These are phyloP conservation scores for Mesembrinibis cayennensis DNA, from an alignment of 2,113 vertebrate genomes.

Conservation along the genomic window DNA sequence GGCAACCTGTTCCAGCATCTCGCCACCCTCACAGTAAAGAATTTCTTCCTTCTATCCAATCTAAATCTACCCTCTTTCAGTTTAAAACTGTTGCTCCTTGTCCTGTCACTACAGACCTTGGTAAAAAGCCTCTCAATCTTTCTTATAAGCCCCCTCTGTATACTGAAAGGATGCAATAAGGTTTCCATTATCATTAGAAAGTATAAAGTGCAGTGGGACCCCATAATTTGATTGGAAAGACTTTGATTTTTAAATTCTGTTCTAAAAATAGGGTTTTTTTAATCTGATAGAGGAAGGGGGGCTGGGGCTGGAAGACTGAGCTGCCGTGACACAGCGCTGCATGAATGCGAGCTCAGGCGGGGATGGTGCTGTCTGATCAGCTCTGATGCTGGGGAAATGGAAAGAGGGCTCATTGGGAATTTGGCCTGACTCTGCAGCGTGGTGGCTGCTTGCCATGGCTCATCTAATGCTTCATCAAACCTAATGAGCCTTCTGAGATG, in stretches of 20 bases:
- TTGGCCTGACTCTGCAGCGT: not conserved
- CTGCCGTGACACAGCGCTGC: fast-evolving
- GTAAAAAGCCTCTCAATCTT: not conserved
- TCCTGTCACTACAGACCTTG: not conserved
- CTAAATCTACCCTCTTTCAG: not conserved
- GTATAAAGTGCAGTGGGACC: not conserved
- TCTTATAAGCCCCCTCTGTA: not conserved
- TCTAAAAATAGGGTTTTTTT: not conserved
- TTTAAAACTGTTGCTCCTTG: not conserved
- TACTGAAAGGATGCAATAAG: not conserved
- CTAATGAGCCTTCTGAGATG: not conserved
- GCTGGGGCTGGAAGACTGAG: not conserved
- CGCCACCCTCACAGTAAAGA: not conserved
- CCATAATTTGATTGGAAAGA: not conserved
- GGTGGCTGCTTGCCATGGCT: not conserved
- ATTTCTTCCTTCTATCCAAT: not conserved
- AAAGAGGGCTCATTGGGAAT: not conserved
- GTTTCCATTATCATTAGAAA: not conserved
- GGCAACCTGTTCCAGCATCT: not conserved
- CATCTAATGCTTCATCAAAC: not conserved
- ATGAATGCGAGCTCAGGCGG: fast-evolving
- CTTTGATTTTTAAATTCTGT: not conserved
- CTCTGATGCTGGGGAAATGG: not conserved
- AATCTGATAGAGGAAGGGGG: not conserved
- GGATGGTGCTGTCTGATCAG: not conserved